Conservation (phyloP, 2,888 invertebrate species). For the Aleiodes leptofemur region DNA sequence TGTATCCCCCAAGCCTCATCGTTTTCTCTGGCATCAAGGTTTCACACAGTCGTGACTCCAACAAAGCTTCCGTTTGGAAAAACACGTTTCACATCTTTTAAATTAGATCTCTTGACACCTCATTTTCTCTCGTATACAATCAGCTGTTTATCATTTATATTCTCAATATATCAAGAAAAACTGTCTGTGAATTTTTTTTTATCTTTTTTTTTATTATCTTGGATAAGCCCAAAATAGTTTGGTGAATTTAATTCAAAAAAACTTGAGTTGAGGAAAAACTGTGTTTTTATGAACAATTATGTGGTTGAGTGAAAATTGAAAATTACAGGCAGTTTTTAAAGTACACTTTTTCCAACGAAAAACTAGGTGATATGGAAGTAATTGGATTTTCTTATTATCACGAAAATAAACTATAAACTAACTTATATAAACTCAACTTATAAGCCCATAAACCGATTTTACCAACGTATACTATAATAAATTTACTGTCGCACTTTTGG, state of each 20-base stretch:
- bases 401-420: too few species aligned
- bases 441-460: too few species aligned
- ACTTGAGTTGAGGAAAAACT: neutral
- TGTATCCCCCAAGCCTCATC: slow-evolving; percentile 63
- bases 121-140: slow-evolving; percentile 11
- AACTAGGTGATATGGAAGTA: too few species aligned
- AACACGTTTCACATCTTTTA: slow-evolving; percentile 25
- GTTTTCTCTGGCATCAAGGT: slow-evolving; percentile 25
- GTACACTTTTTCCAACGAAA: neutral
- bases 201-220: neutral
- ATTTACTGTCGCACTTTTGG: too few species aligned
- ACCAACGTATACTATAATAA: too few species aligned
- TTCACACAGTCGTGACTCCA: slow-evolving; percentile 9
- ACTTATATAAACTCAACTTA: too few species aligned
- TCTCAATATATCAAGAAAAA: neutral
- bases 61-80: slow-evolving; percentile 21
- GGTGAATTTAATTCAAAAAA: slow-evolving; percentile 3
- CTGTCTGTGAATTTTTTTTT: neutral
- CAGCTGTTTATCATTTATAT: slow-evolving; percentile 14
- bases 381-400: too few species aligned
- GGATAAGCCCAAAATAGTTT: neutral
- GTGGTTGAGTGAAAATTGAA: too few species aligned
- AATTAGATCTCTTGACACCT: slow-evolving; percentile 17
- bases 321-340: neutral
- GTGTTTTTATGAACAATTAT: slow-evolving; percentile 1